Evolutionary conservation across 37 sponge, comb jelly and placozoan species (phyloP).

Genomic region (Chondrilla cf. caribensis): DNA sequence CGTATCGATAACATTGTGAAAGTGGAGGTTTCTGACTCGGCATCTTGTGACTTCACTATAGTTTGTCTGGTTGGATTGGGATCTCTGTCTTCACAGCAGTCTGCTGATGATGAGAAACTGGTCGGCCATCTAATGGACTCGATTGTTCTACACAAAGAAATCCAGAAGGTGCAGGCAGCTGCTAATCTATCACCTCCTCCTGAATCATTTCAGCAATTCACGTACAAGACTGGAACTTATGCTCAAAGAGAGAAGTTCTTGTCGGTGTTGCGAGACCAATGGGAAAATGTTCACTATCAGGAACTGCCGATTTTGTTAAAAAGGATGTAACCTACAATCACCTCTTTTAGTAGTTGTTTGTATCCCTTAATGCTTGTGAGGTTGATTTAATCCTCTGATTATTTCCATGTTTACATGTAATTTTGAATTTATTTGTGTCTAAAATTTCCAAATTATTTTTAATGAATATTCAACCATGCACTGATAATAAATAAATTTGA

Average conservation of each 20-base stretch:
- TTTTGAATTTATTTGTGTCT: too few relatives aligned
- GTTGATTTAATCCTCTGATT: too few relatives aligned
- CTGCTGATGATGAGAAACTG: not conserved
- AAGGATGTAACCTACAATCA: too few relatives aligned
- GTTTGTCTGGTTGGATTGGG: not conserved
- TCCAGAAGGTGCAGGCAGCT: too few relatives aligned
- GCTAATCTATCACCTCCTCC: not conserved
- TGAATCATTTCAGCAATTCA: not conserved
- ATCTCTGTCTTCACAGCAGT: not conserved
- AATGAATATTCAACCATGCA: too few relatives aligned
- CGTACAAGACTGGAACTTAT: not conserved
- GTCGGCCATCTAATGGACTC: not conserved
- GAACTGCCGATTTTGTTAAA: not conserved
- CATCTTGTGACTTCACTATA: not conserved
- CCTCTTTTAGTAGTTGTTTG: too few relatives aligned
- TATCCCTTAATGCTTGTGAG: too few relatives aligned
- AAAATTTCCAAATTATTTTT: too few relatives aligned
- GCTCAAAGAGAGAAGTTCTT: constrained; percentile 6
- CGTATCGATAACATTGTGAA: not conserved
- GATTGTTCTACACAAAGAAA: not conserved
- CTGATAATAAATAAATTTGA: too few relatives aligned
- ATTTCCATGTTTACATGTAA: too few relatives aligned
- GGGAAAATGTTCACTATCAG: not conserved
- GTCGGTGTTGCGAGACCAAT: not conserved
- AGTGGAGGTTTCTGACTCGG: not conserved